Evolutionary conservation across 1,140 invertebrate genomes (phyloP).

Genomic region (Meloidogyne exigua): DNA sequence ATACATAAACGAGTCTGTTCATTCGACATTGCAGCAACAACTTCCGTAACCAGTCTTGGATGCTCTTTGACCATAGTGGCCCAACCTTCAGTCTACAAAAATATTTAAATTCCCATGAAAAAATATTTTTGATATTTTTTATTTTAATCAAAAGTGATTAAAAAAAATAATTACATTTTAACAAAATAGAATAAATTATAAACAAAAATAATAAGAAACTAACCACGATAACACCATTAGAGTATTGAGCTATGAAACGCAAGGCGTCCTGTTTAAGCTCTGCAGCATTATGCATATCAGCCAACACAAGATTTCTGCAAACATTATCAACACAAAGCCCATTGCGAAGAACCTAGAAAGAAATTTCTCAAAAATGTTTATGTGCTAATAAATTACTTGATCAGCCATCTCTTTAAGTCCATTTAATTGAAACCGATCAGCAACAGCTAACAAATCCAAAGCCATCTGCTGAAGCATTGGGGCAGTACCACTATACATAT

Average conservation of each 20-base stretch:
- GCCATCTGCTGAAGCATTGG: slow-evolving; percentile 44
- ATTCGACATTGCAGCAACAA: slow-evolving; percentile 20
- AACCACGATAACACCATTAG: slow-evolving; percentile 42
- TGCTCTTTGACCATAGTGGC: slow-evolving; percentile 28
- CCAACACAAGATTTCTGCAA: slow-evolving; percentile 51
- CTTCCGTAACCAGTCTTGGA: slow-evolving; percentile 24
- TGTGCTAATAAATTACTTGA: slow-evolving; percentile 32
- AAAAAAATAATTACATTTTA: too few species aligned
- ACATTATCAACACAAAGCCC: slow-evolving; percentile 53
- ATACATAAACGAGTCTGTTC: slow-evolving; percentile 21
- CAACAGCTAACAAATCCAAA: slow-evolving; percentile 54
- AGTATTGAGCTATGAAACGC: slow-evolving; percentile 52
- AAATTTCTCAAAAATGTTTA: not conserved
- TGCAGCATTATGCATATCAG: slow-evolving; percentile 57
- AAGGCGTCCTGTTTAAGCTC: slow-evolving; percentile 60
- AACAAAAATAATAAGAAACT: not conserved
- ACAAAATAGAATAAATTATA: not conserved
- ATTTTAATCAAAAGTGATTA: too few species aligned
- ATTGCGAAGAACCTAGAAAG: slow-evolving; percentile 44
- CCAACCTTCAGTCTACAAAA: slow-evolving; percentile 21
- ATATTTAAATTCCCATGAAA: too few species aligned
- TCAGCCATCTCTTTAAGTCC: slow-evolving; percentile 61
- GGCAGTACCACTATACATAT: slow-evolving; percentile 53
- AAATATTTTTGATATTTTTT: too few species aligned
- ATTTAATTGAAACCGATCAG: slow-evolving; percentile 56